These are phyloP conservation scores for Gymnarchus niloticus DNA, from an alignment of 2,113 vertebrate species.

Conservation along the genomic window DNA sequence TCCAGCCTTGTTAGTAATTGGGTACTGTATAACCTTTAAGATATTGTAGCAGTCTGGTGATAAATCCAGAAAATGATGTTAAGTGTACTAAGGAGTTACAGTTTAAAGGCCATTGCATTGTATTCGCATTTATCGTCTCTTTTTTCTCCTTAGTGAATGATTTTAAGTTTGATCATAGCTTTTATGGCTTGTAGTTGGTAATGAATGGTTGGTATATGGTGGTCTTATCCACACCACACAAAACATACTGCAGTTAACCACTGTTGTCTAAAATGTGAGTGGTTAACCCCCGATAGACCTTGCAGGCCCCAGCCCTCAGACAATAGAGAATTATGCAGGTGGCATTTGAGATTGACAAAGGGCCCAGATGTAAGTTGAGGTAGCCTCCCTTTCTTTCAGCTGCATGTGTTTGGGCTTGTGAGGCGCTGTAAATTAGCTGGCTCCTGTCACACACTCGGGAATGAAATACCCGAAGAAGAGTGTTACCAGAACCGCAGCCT, in stretches of 20 bases:
- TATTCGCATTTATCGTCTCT: no score
- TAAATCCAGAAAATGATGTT: no score
- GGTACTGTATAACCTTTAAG: no score
- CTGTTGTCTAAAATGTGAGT: not conserved
- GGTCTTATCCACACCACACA: not conserved
- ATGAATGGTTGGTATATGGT: not conserved
- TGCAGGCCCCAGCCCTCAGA: constrained; percentile 38
- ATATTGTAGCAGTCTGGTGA: no score
- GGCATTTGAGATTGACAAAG: constrained; percentile 54
- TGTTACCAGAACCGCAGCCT: constrained; percentile 40
- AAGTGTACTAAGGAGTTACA: no score
- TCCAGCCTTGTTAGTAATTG: no score
- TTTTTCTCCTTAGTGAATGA: no score
- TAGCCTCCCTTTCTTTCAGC: constrained; percentile 49
- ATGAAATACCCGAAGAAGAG: constrained; percentile 43
- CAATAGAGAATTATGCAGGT: constrained; percentile 46
- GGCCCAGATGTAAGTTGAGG: constrained; percentile 68
- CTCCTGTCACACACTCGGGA: constrained; percentile 50
- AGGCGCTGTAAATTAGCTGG: constrained; percentile 55
- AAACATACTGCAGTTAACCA: not conserved
- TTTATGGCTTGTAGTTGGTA: not conserved
- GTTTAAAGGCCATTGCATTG: no score
- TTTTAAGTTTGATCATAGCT: no score
- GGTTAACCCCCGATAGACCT: constrained; percentile 41
- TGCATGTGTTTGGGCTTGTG: constrained; percentile 65